These are phyloP conservation scores for Clistopyga incitator DNA, from an alignment of 2,888 invertebrate genomes.

Conservation along the genomic window DNA sequence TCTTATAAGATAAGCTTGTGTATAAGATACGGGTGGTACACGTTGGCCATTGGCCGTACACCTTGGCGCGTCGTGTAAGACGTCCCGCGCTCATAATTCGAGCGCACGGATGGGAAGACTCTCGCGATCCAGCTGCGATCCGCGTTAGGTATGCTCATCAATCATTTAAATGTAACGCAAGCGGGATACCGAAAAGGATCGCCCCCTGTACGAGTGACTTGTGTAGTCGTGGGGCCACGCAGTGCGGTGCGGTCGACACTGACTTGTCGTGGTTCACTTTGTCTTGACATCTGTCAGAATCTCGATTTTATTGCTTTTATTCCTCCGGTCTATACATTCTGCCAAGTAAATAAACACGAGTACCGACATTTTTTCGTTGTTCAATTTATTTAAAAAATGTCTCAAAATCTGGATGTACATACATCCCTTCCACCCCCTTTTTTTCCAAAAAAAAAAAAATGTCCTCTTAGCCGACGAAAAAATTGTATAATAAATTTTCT, in stretches of 20 bases:
- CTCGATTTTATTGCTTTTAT: constrained; percentile 70
- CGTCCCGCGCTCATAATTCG: constrained; percentile 68
- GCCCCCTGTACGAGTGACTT: constrained; percentile 34
- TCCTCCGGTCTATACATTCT: no score
- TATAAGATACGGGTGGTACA: constrained; percentile 60
- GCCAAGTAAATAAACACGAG: no score
- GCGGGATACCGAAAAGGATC: constrained; percentile 61
- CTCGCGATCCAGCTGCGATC: constrained; percentile 80
- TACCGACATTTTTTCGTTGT: no score
- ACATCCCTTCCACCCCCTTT: no score
- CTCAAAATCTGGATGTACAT: no score
- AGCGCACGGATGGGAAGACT: constrained; percentile 50
- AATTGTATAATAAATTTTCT: not conserved
- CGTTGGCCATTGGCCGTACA: constrained; percentile 49
- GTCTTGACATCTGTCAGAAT: constrained; percentile 82
- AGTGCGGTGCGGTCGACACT: constrained; percentile 55
- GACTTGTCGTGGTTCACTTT: constrained; percentile 73
- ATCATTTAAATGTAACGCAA: constrained; percentile 82
- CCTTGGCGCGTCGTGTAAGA: constrained; percentile 49
- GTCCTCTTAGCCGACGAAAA: not conserved
- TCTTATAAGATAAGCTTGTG: constrained; percentile 43
- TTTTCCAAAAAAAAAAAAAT: no score
- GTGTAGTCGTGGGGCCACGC: constrained; percentile 20
- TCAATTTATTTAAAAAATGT: no score
- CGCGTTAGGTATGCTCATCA: constrained; percentile 82